A percentile compares a stretch with the other conserved stretches of the same genome.
phyloP scores from a whole-genome alignment of 2,113 vertebrate species.

The Alces alces region DNA sequence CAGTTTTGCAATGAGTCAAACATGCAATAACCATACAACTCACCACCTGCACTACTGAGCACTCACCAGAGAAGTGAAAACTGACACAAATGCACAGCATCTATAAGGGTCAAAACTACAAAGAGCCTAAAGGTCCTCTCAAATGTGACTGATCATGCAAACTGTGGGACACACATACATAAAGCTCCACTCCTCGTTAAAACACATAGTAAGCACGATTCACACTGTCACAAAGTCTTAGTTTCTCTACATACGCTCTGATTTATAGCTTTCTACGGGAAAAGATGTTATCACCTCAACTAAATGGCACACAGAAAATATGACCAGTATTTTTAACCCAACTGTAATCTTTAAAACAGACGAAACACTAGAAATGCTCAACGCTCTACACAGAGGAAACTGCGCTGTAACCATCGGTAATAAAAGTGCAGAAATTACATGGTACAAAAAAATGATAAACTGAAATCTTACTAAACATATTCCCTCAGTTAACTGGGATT shows the following conservation, averaged over 20 bases:
- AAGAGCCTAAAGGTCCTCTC: neutral
- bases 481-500: neutral
- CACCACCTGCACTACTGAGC: neutral
- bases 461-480: slow-evolving; percentile 1
- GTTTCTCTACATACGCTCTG: neutral
- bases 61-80: neutral
- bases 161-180: neutral
- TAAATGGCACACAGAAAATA: neutral
- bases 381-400: neutral
- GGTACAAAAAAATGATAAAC: neutral
- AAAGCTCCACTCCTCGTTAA: neutral
- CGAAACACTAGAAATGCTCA: neutral
- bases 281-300: neutral
- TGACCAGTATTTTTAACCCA: neutral
- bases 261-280: neutral
- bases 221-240: neutral
- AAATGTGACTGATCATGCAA: neutral
- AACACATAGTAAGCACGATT: neutral
- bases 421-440: neutral
- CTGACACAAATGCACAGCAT: neutral
- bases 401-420: neutral
- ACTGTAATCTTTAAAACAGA: neutral
- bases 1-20: neutral
- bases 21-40: neutral
- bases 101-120: neutral